A percentile compares a stretch with the other conserved stretches of the same genome.
These are phyloP conservation scores for Drosophila teissieri DNA, from an alignment of 1,140 invertebrate genomes.

Conservation along the genomic window DNA sequence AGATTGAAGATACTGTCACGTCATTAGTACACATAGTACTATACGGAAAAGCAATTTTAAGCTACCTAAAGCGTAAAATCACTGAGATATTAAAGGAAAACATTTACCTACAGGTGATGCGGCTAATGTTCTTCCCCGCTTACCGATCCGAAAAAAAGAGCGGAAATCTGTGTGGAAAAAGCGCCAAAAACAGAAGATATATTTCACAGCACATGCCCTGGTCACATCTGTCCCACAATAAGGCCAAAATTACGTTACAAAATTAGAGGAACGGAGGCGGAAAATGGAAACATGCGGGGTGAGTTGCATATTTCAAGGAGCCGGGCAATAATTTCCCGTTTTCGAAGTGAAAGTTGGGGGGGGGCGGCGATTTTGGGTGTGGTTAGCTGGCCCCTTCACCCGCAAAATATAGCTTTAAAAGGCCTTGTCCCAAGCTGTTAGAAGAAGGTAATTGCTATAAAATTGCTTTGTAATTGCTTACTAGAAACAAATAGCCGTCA, in stretches of 20 bases:
- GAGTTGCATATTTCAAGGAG: slow-evolving; percentile 69
- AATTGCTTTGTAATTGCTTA: slow-evolving; percentile 83
- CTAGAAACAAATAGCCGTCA: slow-evolving; percentile 81
- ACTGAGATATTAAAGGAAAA: background rate
- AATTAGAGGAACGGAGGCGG: background rate
- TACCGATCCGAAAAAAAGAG: slow-evolving; percentile 1
- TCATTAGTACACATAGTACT: slow-evolving; percentile 12
- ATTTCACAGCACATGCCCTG: slow-evolving; percentile 72
- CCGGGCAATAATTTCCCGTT: slow-evolving; percentile 39
- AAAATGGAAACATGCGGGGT: slow-evolving; percentile 35
- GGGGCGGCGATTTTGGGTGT: slow-evolving; percentile 7
- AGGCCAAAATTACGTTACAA: slow-evolving; percentile 57
- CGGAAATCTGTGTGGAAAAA: slow-evolving; percentile 39
- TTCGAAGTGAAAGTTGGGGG: background rate
- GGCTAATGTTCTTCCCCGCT: background rate
- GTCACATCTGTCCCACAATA: slow-evolving; percentile 70
- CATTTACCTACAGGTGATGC: slow-evolving; percentile 26
- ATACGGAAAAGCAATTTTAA: slow-evolving; percentile 18
- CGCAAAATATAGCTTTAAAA: slow-evolving; percentile 65
- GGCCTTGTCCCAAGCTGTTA: slow-evolving; percentile 74
- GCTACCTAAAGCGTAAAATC: background rate
- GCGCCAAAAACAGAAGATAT: slow-evolving; percentile 36
- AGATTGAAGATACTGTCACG: background rate
- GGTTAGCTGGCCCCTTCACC: background rate
- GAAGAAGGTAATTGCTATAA: slow-evolving; percentile 80